Evolutionary conservation across 2,888 invertebrate genomes (phyloP).

Genomic region (Nomada fucata): DNA sequence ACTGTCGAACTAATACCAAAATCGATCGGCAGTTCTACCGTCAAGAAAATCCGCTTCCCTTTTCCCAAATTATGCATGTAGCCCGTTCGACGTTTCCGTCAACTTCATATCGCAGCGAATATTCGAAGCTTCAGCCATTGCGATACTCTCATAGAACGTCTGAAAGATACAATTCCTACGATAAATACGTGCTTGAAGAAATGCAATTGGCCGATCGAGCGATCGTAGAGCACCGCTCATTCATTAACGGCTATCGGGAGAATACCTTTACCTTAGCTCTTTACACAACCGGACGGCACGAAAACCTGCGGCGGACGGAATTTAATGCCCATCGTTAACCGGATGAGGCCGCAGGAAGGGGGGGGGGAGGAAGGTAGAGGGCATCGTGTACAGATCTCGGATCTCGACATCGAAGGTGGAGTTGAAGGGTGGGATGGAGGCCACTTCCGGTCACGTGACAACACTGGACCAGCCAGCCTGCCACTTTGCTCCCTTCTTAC

Average conservation of each 20-base stretch:
- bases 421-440: constrained; percentile 67
- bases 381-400: constrained; percentile 50
- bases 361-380: constrained; percentile 9
- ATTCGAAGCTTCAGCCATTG: background rate
- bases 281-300: constrained; percentile 34
- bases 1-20: too few species aligned
- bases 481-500: constrained; percentile 84
- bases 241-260: background rate
- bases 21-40: too few species aligned
- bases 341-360: constrained; percentile 41
- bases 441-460: constrained; percentile 84
- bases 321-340: constrained; percentile 45
- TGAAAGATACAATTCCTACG: background rate
- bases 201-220: background rate
- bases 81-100: too few species aligned
- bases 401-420: constrained; percentile 58
- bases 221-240: background rate
- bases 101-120: background rate
- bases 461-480: constrained; percentile 80
- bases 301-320: constrained; percentile 47
- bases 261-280: background rate
- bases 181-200: background rate
- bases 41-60: too few species aligned
- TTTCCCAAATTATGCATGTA: too few species aligned
- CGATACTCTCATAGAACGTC: too few species aligned